Conservation (phyloP, 2,113 vertebrate species). For the Girardinichthys multiradiatus region DNA sequence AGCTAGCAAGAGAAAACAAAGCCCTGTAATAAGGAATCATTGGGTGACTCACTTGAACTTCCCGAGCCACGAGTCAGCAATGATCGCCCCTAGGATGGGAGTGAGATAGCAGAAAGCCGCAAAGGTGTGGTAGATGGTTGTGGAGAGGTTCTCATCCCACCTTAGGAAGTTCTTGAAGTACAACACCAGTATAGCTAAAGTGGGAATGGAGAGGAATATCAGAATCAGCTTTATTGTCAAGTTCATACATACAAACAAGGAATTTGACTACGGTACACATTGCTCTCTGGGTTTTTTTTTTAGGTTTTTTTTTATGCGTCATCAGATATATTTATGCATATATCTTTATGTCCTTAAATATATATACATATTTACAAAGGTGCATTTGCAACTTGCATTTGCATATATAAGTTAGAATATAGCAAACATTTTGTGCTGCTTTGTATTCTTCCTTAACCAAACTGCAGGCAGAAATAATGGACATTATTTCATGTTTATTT, state of each 20-base stretch:
- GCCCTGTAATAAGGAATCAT: not conserved
- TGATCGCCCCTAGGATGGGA: slow-evolving; percentile 90
- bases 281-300: too few species aligned
- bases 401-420: too few species aligned
- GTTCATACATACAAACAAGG: too few species aligned
- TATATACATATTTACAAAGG: too few species aligned
- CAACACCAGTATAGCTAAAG: slow-evolving; percentile 89
- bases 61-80: slow-evolving; percentile 96
- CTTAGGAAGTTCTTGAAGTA: slow-evolving; percentile 90
- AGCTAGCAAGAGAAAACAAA: not conserved
- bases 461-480: too few species aligned
- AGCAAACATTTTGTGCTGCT: too few species aligned
- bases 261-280: too few species aligned
- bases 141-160: slow-evolving; percentile 88
- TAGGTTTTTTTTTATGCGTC: too few species aligned
- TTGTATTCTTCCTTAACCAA: not conserved
- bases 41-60: slow-evolving; percentile 91
- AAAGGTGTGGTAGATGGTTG: slow-evolving; percentile 93
- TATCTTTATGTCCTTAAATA: too few species aligned
- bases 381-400: too few species aligned
- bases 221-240: too few species aligned
- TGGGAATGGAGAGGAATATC: not conserved
- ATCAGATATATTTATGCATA: too few species aligned
- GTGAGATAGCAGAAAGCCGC: slow-evolving; percentile 94
- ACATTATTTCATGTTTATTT: not conserved